Percentiles rank a stretch among this genome's conserved stretches.
These are phyloP conservation scores for Channa maculata DNA, from an alignment of 2,113 vertebrate genomes.

Conservation along the genomic window DNA sequence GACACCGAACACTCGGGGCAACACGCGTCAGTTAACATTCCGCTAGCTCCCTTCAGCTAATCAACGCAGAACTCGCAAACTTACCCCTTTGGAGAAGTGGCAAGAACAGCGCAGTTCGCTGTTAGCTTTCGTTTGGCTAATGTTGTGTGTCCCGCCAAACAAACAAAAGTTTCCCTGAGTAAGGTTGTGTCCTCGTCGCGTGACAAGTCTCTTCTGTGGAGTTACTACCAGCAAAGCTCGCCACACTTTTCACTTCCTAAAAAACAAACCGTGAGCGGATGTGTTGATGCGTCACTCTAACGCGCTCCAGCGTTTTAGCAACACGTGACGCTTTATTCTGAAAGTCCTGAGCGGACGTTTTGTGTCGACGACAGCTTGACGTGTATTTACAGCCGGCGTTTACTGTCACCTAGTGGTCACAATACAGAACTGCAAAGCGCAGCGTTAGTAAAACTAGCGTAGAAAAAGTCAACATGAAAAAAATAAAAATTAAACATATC, in stretches of 20 bases:
- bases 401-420: not conserved
- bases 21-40: slow-evolving; percentile 14
- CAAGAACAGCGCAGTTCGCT: slow-evolving; percentile 2
- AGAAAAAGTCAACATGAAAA: too few species aligned
- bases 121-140: slow-evolving; percentile 1
- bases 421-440: not conserved
- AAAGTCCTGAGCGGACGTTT: slow-evolving; percentile 24
- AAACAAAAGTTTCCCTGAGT: not conserved
- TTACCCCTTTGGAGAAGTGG: slow-evolving; percentile 4
- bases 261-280: not conserved
- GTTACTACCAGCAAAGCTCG: not conserved
- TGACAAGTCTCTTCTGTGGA: not conserved
- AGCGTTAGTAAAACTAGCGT: not conserved
- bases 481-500: not conserved
- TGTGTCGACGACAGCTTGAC: too few species aligned
- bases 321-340: slow-evolving; percentile 4
- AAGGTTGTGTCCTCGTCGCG: not conserved
- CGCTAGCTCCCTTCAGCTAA: slow-evolving; percentile 11
- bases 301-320: fast-evolving
- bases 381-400: not conserved
- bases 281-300: not conserved
- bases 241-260: slow-evolving; percentile 1
- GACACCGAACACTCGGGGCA: not conserved
- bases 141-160: too few species aligned
- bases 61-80: slow-evolving; percentile 4